These are phyloP conservation scores for Athene cunicularia DNA, from an alignment of 2,113 vertebrate genomes.

Conservation along the genomic window DNA sequence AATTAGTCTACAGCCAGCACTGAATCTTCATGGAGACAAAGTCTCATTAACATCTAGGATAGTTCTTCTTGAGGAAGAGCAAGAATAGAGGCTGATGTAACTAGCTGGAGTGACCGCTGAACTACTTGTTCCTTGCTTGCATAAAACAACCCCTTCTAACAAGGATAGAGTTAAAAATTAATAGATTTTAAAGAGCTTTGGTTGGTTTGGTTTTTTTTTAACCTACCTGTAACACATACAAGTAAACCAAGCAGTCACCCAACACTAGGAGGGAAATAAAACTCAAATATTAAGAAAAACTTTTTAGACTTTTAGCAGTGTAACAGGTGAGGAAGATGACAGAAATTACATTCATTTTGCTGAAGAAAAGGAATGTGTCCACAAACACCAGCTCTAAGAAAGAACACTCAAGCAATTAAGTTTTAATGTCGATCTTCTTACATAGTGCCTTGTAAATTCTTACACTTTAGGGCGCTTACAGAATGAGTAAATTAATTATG, in stretches of 20 bases:
- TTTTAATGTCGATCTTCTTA: not conserved
- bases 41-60: not conserved
- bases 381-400: not conserved
- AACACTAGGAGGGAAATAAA: not conserved
- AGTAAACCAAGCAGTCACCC: not conserved
- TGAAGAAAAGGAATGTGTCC: not conserved
- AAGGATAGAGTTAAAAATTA: not conserved
- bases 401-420: too few species aligned
- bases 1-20: not conserved
- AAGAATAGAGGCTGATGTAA: not conserved
- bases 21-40: not conserved
- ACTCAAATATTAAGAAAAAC: not conserved
- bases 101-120: accelerated
- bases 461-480: not conserved
- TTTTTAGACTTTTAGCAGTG: not conserved
- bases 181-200: not conserved
- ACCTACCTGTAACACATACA: not conserved
- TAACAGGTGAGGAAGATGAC: not conserved
- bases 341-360: not conserved
- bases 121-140: not conserved
- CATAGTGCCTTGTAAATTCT: not conserved
- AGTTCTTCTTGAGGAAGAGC: not conserved
- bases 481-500: not conserved
- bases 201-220: not conserved
- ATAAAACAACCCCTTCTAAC: accelerated